phyloP scores from a whole-genome alignment of 1,140 invertebrate genomes.

The Caenorhabditis briggsae region DNA sequence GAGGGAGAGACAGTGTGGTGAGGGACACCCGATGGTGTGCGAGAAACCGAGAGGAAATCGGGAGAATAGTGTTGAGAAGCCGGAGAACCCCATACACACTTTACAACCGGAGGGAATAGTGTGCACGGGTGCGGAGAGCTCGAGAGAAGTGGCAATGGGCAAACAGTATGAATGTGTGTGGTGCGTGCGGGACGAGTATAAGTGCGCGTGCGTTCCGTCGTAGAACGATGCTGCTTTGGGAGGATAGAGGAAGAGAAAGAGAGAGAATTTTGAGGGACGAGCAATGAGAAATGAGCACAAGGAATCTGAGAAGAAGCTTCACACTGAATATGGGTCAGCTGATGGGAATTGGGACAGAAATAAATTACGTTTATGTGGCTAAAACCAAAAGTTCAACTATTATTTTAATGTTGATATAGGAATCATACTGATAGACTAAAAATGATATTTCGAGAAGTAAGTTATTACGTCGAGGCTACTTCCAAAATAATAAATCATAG shows the following conservation, averaged over 20 bases:
- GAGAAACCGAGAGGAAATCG: neutral
- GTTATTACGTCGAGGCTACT: too few relatives aligned
- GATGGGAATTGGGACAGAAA: neutral
- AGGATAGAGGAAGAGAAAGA: neutral
- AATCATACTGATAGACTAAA: too few relatives aligned
- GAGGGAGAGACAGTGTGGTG: neutral
- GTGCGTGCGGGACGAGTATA: constrained; percentile 47
- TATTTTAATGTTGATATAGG: too few relatives aligned
- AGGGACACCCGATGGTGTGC: constrained; percentile 25
- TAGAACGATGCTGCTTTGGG: constrained; percentile 40
- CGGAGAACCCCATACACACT: neutral
- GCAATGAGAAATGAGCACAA: constrained; percentile 29
- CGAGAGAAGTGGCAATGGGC: constrained; percentile 44
- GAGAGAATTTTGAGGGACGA: neutral
- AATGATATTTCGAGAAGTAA: too few relatives aligned
- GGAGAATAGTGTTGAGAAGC: neutral
- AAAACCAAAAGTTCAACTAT: too few relatives aligned
- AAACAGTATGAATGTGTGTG: constrained; percentile 51
- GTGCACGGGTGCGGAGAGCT: neutral
- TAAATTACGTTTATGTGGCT: too few relatives aligned
- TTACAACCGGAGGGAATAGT: constrained; percentile 19
- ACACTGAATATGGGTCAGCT: neutral
- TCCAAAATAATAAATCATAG: too few relatives aligned
- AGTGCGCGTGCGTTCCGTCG: constrained; percentile 51
- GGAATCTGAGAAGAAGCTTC: neutral